Percentiles rank a stretch among this genome's conserved stretches.
Conservation (phyloP, 2,113 vertebrate genomes). For the Glaucomys volans region DNA sequence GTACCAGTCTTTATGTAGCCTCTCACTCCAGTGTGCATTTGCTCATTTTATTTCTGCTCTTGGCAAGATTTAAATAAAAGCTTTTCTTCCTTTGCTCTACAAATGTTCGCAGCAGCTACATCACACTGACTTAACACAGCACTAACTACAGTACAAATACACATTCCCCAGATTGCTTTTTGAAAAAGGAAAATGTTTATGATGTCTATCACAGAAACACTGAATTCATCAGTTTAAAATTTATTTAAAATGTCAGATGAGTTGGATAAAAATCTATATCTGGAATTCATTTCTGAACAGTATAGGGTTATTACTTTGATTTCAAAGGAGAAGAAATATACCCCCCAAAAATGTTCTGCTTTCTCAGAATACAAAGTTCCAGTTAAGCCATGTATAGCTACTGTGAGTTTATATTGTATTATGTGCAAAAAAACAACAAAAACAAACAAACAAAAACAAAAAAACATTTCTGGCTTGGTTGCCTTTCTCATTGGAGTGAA, state of each 20-base stretch:
- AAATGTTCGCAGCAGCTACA: constrained; percentile 82
- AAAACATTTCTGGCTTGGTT: constrained; percentile 6
- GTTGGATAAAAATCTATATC: constrained; percentile 61
- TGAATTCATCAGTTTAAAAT: constrained; percentile 74
- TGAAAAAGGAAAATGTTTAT: constrained; percentile 83
- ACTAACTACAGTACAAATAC: constrained; percentile 81
- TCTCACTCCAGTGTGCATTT: constrained; percentile 74
- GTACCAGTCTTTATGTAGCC: constrained; percentile 75
- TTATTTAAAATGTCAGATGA: constrained; percentile 74
- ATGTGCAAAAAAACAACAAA: background rate
- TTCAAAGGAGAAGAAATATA: background rate
- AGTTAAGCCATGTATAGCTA: background rate
- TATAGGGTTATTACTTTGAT: constrained; percentile 16
- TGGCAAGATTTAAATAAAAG: constrained; percentile 84
- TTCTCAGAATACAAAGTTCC: background rate
- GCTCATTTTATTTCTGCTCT: constrained; percentile 85
- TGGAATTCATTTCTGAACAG: constrained; percentile 50
- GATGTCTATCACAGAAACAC: constrained; percentile 58
- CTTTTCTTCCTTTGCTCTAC: constrained; percentile 79
- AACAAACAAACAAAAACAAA: too few relatives aligned
- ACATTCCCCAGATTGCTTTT: constrained; percentile 80
- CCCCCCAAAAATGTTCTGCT: background rate
- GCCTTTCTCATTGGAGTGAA: background rate
- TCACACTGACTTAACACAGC: constrained; percentile 83
- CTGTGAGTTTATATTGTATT: background rate